phyloP scores from a whole-genome alignment of 1,140 invertebrate genomes.

The Apis mellifera region DNA sequence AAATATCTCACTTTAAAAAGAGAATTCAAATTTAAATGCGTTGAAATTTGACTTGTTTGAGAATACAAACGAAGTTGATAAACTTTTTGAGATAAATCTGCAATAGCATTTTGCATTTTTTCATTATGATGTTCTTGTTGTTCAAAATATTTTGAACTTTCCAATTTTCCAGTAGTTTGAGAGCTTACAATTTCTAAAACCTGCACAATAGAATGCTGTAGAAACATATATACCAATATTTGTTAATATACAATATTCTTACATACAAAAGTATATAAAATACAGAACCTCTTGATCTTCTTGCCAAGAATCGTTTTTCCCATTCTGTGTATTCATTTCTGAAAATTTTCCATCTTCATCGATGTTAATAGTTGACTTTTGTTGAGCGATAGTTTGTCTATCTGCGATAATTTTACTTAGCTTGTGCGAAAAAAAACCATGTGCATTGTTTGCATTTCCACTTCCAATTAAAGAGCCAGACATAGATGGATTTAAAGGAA shows the following conservation, averaged over 20 bases:
- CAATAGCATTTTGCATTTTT: conserved; percentile 75
- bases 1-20: conserved; percentile 59
- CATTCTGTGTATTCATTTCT: conserved; percentile 72
- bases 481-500: conserved; percentile 54
- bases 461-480: conserved; percentile 38
- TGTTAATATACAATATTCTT: not conserved
- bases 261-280: conserved; percentile 22
- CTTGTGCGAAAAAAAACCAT: conserved; percentile 71
- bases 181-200: conserved; percentile 71
- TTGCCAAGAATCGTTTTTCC: conserved; percentile 78
- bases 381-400: conserved; percentile 66
- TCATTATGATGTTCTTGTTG: conserved; percentile 54
- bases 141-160: conserved; percentile 54
- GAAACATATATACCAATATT: conserved; percentile 8
- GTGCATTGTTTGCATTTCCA: conserved; percentile 55
- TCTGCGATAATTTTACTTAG: conserved; percentile 76
- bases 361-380: conserved; percentile 48
- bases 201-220: conserved; percentile 50
- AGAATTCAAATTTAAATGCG: conserved; percentile 34
- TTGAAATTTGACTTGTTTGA: conserved; percentile 78
- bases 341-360: conserved; percentile 65
- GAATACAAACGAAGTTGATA: conserved; percentile 84
- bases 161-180: conserved; percentile 43
- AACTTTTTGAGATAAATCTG: conserved; percentile 84
- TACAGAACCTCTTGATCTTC: conserved; percentile 82